A percentile compares a stretch with the other conserved stretches of the same genome.
Evolutionary conservation across 2,113 vertebrate species (phyloP).

Genomic region (Paratilapia polleni): DNA sequence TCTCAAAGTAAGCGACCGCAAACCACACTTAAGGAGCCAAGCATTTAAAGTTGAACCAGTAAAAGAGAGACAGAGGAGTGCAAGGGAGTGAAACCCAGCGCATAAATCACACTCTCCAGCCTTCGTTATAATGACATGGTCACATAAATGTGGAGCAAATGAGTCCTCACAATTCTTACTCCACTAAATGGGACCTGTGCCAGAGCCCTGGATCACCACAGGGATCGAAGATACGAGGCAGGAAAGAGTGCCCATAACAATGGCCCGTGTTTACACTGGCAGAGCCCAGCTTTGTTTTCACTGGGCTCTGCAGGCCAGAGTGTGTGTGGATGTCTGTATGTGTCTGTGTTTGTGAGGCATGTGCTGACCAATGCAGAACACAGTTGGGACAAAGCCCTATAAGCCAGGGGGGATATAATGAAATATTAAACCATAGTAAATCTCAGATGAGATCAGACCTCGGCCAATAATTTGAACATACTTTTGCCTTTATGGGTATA

Average conservation of each 20-base stretch:
- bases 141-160: slow-evolving; percentile 59
- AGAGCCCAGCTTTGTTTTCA: slow-evolving; percentile 70
- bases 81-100: slow-evolving; percentile 49
- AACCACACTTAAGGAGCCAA: slow-evolving; percentile 54
- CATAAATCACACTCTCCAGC: slow-evolving; percentile 68
- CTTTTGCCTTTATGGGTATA: slow-evolving; percentile 18
- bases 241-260: slow-evolving; percentile 70
- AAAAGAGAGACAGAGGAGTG: slow-evolving; percentile 37
- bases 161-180: slow-evolving; percentile 49
- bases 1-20: slow-evolving; percentile 40
- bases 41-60: slow-evolving; percentile 42
- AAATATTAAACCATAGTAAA: slow-evolving; percentile 69
- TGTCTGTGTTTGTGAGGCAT: slow-evolving; percentile 43
- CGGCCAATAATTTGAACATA: slow-evolving; percentile 36
- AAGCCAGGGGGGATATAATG: slow-evolving; percentile 59
- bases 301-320: slow-evolving; percentile 49
- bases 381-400: slow-evolving; percentile 59
- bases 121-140: slow-evolving; percentile 66
- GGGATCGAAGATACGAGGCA: slow-evolving; percentile 56
- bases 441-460: slow-evolving; percentile 60
- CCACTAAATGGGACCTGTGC: slow-evolving; percentile 6
- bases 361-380: slow-evolving; percentile 69
- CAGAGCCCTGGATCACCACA: slow-evolving; percentile 36
- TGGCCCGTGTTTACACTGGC: slow-evolving; percentile 72
- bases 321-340: slow-evolving; percentile 34